Evolutionary conservation across 1,140 invertebrate species (phyloP).

Genomic region (Rhyzopertha dominica): DNA sequence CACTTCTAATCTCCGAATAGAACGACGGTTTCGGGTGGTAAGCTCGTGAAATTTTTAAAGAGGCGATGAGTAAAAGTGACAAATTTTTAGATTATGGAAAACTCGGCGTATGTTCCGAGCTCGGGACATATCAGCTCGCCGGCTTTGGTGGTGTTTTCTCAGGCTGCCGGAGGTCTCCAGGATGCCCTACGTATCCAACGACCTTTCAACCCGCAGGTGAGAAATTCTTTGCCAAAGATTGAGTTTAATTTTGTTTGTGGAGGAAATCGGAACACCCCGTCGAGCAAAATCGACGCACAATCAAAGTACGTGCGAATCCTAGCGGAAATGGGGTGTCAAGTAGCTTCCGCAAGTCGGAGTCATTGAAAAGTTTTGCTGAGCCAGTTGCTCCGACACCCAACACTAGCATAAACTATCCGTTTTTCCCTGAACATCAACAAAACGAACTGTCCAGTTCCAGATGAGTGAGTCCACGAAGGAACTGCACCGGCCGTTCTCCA

Average conservation of each 20-base stretch:
- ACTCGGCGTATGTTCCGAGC: slow-evolving; percentile 47
- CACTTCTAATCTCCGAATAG: no score
- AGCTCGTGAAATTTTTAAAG: slow-evolving; percentile 6
- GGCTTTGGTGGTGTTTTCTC: slow-evolving; percentile 75
- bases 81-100: slow-evolving; percentile 41
- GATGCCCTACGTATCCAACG: slow-evolving; percentile 70
- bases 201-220: slow-evolving; percentile 64
- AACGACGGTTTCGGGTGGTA: background rate
- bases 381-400: no score
- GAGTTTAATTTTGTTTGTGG: no score
- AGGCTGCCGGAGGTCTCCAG: slow-evolving; percentile 65
- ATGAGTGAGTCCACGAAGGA: slow-evolving; percentile 43
- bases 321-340: slow-evolving; percentile 5
- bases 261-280: no score
- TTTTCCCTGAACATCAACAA: no score
- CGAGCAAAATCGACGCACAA: no score
- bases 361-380: slow-evolving; percentile 9
- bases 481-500: slow-evolving; percentile 44
- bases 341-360: slow-evolving; percentile 11
- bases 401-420: no score
- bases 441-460: slow-evolving; percentile 43
- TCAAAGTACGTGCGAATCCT: no score
- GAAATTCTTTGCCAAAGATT: no score
- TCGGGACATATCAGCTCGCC: slow-evolving; percentile 65
- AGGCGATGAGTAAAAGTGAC: background rate